These are phyloP conservation scores for Dolichallabes microphthalmus DNA, from an alignment of 2,113 vertebrate species.

Conservation along the genomic window DNA sequence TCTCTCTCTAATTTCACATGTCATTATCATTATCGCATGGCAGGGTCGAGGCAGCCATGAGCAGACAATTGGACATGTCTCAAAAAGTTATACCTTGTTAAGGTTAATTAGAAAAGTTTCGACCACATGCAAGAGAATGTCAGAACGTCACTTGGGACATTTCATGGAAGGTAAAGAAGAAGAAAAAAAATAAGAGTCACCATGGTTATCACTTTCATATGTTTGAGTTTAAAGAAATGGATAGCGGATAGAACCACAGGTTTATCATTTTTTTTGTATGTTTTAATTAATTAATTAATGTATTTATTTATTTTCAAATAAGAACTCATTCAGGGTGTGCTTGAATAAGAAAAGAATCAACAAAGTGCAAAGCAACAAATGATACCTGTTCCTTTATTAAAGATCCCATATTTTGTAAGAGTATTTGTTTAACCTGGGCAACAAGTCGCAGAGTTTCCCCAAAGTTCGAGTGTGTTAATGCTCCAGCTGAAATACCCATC, in stretches of 20 bases:
- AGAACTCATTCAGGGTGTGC: neutral
- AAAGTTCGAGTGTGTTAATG: too few species aligned
- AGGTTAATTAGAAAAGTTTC: slow-evolving; percentile 28
- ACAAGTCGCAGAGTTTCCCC: too few species aligned
- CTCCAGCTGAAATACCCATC: too few species aligned
- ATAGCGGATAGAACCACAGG: too few species aligned
- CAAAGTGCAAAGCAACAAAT: neutral
- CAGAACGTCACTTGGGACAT: neutral
- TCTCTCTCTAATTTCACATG: neutral
- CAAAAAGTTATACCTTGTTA: neutral
- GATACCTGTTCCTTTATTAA: too few species aligned
- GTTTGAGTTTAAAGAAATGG: too few species aligned
- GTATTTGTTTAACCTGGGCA: too few species aligned
- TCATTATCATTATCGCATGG: neutral
- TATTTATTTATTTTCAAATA: neutral
- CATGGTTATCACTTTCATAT: neutral
- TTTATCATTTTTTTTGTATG: too few species aligned
- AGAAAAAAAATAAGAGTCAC: neutral
- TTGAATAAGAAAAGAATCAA: neutral
- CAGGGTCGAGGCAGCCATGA: neutral
- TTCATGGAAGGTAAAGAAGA: neutral
- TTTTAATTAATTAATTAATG: too few species aligned
- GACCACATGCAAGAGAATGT: neutral
- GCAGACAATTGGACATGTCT: neutral
- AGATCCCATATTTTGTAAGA: too few species aligned